These are phyloP conservation scores for Pyrgilauda ruficollis DNA, from an alignment of 2,113 vertebrate genomes.

Conservation along the genomic window DNA sequence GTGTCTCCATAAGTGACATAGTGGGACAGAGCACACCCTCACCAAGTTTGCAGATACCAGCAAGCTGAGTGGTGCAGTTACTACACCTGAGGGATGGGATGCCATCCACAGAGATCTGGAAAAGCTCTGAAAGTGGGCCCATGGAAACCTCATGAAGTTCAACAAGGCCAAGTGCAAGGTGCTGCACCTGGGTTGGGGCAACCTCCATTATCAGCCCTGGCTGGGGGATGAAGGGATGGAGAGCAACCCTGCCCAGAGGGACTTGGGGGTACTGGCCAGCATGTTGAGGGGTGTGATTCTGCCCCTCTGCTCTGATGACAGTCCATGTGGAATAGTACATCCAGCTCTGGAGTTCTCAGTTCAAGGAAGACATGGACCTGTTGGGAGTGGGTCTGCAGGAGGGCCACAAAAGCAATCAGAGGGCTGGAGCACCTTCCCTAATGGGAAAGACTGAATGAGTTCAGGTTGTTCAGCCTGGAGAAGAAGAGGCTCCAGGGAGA, in stretches of 20 bases:
- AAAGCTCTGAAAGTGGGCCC: not conserved
- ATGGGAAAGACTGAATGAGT: not conserved
- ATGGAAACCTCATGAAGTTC: not conserved
- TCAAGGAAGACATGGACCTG: not conserved
- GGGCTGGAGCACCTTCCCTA: not conserved
- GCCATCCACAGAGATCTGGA: not conserved
- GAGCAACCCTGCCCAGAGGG: not conserved
- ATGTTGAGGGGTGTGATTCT: not conserved
- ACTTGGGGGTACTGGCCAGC: not conserved
- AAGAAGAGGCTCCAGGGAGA: not conserved
- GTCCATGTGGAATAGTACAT: not conserved
- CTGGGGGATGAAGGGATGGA: not conserved
- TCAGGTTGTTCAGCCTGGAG: not conserved
- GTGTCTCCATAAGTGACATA: not conserved
- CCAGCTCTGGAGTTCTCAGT: not conserved
- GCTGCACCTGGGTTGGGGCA: not conserved
- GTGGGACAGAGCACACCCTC: not conserved
- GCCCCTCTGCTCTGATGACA: not conserved
- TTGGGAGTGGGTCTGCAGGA: not conserved
- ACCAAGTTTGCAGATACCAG: not conserved
- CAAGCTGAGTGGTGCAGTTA: not conserved
- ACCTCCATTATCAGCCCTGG: not conserved
- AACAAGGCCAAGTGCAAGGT: not conserved
- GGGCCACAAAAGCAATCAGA: not conserved
- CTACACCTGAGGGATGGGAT: not conserved